Evolutionary conservation across 2,797 vertebrate species (phyloP).

Genomic region (Psittacula derbiana): DNA sequence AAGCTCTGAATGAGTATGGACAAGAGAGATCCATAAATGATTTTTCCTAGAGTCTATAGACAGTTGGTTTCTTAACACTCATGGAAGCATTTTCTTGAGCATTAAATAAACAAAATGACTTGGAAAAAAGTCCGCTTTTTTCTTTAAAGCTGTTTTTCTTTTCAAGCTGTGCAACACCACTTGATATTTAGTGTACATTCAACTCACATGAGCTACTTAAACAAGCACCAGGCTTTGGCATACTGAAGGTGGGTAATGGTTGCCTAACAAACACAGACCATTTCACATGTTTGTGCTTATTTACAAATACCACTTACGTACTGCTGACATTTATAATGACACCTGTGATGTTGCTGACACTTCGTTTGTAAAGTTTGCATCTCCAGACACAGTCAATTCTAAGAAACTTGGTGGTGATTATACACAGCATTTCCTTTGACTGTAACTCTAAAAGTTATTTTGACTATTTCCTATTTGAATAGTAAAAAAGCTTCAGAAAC

Average conservation of each 20-base stretch:
- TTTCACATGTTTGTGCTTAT: conserved; percentile 34
- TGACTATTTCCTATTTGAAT: not conserved
- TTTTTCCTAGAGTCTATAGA: conserved; percentile 19
- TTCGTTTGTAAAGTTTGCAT: not conserved
- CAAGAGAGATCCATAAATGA: conserved; percentile 38
- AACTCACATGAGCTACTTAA: conserved; percentile 18
- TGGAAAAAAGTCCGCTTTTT: not conserved
- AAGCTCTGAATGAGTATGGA: conserved; percentile 46
- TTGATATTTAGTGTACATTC: conserved; percentile 50
- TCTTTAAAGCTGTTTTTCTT: conserved; percentile 9
- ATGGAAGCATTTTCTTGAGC: conserved; percentile 30
- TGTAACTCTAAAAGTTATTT: not conserved
- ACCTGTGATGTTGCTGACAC: conserved; percentile 67
- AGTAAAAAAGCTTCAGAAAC: not conserved
- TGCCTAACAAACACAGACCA: conserved; percentile 24
- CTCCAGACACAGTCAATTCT: not conserved
- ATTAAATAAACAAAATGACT: conserved; percentile 30
- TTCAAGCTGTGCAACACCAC: conserved; percentile 44
- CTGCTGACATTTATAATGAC: conserved; percentile 54
- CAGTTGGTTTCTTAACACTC: conserved; percentile 39
- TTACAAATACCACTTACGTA: conserved; percentile 46
- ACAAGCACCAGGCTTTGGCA: not conserved
- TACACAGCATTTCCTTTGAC: not conserved
- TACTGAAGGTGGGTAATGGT: conserved; percentile 28
- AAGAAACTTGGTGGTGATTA: conserved; percentile 5